Percentiles rank a stretch among this genome's conserved stretches.
Evolutionary conservation across 2,888 invertebrate species (phyloP).

Genomic region (Cephus rjabovi): DNA sequence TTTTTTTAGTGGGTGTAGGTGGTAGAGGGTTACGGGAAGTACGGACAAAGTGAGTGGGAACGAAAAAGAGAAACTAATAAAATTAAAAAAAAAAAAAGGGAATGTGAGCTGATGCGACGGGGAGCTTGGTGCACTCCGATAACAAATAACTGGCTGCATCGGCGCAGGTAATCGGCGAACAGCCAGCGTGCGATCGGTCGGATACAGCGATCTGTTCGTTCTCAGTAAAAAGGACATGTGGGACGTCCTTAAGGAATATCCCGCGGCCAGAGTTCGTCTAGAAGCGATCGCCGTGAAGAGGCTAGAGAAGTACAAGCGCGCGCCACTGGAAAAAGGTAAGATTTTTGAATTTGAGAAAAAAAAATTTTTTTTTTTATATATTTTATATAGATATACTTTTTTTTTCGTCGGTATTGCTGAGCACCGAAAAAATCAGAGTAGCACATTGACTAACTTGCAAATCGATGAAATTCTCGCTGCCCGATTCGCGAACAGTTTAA

Average conservation of each 20-base stretch:
- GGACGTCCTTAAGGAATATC: conserved; percentile 98
- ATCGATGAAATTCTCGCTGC: neutral
- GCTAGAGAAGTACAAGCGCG: conserved; percentile 96
- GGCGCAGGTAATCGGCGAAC: conserved; percentile 94
- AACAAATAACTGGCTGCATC: conserved; percentile 66
- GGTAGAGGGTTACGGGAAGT: neutral
- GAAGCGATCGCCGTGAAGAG: conserved; percentile 98
- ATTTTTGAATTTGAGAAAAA: conserved; percentile 13
- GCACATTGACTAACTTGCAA: neutral
- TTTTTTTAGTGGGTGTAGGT: neutral
- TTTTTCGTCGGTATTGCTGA: neutral
- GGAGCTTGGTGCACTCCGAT: conserved; percentile 55
- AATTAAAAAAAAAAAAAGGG: conserved; percentile 12
- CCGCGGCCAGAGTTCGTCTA: conserved; percentile 91
- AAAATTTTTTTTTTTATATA: neutral
- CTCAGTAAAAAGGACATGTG: conserved; percentile 99
- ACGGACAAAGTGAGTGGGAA: neutral
- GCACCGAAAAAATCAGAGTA: neutral
- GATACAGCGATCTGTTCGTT: conserved; percentile 98
- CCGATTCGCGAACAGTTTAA: neutral
- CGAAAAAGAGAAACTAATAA: neutral
- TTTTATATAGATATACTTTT: neutral
- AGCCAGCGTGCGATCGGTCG: conserved; percentile 97
- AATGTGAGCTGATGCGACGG: conserved; percentile 35
- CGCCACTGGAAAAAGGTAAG: conserved; percentile 91